A percentile compares a stretch with the other conserved stretches of the same genome.
Conservation (phyloP, 2,888 invertebrate species). For the Parasteatoda lunata region DNA sequence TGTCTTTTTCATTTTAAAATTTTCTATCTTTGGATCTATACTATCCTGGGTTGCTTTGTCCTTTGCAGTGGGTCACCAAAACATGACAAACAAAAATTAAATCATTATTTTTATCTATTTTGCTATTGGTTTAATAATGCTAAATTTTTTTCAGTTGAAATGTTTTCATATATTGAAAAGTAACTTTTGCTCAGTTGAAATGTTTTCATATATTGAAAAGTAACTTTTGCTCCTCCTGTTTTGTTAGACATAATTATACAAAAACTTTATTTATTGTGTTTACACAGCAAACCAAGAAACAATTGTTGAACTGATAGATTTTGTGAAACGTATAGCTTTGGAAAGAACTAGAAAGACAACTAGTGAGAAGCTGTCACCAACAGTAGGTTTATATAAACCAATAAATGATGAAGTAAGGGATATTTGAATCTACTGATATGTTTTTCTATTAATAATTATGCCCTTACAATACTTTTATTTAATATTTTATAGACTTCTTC, state of each 20-base stretch:
- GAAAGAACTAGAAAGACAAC: constrained; percentile 37
- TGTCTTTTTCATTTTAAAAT: too few relatives aligned
- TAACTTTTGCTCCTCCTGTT: too few relatives aligned
- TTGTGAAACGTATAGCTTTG: constrained; percentile 79
- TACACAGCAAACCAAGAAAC: constrained; percentile 92
- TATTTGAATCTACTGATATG: background rate
- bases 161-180: background rate
- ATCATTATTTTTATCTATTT: background rate
- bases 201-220: background rate
- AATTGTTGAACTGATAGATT: constrained; percentile 93
- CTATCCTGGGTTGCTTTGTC: too few relatives aligned
- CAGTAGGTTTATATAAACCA: constrained; percentile 31
- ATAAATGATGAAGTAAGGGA: constrained; percentile 40
- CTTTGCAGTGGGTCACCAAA: too few relatives aligned
- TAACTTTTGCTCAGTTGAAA: background rate
- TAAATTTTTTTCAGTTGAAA: background rate
- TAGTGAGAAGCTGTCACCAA: constrained; percentile 32
- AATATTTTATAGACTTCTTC: constrained; percentile 25
- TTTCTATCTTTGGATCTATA: too few relatives aligned
- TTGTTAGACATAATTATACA: too few relatives aligned
- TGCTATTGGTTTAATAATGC: background rate
- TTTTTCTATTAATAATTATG: background rate
- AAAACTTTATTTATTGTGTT: too few relatives aligned
- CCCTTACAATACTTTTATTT: background rate
- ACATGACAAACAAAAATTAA: too few relatives aligned